Evolutionary conservation across 2,888 invertebrate species (phyloP), one percentile per base, ranked within the genome.

Genomic region (Clunio marinus): DNA sequence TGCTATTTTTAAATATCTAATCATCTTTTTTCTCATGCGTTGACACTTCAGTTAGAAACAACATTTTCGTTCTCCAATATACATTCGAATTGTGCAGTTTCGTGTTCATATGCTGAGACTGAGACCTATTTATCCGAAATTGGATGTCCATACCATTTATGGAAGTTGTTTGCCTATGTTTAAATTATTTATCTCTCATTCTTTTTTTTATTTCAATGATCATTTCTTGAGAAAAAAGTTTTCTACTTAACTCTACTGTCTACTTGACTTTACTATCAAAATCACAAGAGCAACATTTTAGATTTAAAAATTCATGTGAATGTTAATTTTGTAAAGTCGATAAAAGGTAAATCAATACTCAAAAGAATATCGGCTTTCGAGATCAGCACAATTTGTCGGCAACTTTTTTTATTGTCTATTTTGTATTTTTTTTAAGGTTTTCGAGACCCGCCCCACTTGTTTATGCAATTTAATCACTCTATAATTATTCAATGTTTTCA

Each of bases 91-190:
- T 41, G 41, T 41, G 41, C 41, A 41, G 41, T 41, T 41, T 41
- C 10, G 10, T 41, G 41, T 41, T 41, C 2, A 32, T 32, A 41
- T 41, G 41, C n/a, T n/a, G n/a, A n/a, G n/a, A 59, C 35, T 28
- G 62, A 63, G 46, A 45, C 63, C 46, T 46, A 63, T 63, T 63
- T 63, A 63, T 63, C 24, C 63, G 25, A 63, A 63, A 46, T 63
- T 46, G 63, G 46, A n/a, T 17, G 27, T 63, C 46, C 25, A 10
- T 24, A 2, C 63, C 63, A 45, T 63, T 27, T 27, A 63, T 63
- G 63, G 63, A 60, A 60, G 41, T 28, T 22, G 41, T 62, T 62
- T 41, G 62, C 63, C 63, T 63, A 63, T 63, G 63, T 45, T 35
- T 32, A 35, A 60, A 8, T 35, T 4, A 2, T 41, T 15, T 41